Conservation (phyloP, 2,113 vertebrate species). For the Felis chaus region DNA sequence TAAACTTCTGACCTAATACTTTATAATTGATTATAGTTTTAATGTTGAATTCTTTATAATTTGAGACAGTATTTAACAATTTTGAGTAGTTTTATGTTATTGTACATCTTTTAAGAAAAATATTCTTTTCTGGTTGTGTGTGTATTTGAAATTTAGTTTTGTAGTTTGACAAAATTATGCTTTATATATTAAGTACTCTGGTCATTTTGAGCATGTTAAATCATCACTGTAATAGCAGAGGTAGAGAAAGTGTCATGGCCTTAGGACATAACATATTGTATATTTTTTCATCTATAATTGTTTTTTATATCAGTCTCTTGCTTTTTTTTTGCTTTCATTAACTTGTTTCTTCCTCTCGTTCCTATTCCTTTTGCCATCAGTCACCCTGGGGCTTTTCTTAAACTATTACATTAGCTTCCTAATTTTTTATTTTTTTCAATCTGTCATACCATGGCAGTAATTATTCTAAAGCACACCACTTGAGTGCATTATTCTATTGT, state of each 20-base stretch:
- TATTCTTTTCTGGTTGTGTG: neutral
- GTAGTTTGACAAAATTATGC: neutral
- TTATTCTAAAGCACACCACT: neutral
- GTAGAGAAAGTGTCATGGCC: neutral
- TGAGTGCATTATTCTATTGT: neutral
- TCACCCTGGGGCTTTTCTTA: neutral
- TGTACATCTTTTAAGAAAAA: neutral
- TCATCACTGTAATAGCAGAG: neutral
- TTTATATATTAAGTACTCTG: neutral
- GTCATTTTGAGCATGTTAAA: neutral
- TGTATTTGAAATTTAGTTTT: conserved; percentile 4
- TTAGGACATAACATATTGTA: neutral
- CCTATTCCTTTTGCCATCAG: neutral
- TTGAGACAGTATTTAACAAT: neutral
- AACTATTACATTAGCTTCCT: neutral
- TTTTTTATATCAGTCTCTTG: neutral
- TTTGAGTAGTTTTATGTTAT: neutral
- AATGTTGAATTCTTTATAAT: conserved; percentile 1
- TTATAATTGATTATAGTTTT: neutral
- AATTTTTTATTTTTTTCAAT: neutral
- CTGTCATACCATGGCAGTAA: neutral
- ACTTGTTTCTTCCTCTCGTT: neutral
- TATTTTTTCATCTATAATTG: neutral
- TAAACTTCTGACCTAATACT: neutral
- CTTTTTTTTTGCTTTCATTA: conserved; percentile 33